A percentile compares a stretch with the other conserved stretches of the same genome.
Conservation (phyloP, 2,888 invertebrate genomes). For the Nowickia ferox region DNA sequence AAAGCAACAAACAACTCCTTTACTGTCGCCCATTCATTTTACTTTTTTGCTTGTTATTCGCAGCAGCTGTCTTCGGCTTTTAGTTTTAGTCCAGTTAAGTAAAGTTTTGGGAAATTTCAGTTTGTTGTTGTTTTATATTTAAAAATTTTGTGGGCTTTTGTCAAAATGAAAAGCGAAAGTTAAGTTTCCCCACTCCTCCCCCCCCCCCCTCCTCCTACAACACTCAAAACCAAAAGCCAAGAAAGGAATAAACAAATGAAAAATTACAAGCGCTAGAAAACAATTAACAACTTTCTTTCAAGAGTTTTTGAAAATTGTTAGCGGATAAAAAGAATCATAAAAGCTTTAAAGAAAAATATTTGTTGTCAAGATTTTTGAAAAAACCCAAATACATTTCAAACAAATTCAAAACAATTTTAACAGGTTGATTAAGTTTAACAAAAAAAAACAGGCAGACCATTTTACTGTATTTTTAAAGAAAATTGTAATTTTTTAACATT, state of each 20-base stretch:
- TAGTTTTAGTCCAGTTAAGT: not conserved
- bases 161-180: constrained; percentile 10
- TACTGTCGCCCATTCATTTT: not conserved
- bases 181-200: not conserved
- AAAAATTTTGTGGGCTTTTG: constrained; percentile 13
- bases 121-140: constrained; percentile 7
- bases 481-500: not conserved
- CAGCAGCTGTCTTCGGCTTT: constrained; percentile 10
- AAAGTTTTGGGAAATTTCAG: not conserved
- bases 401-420: not conserved
- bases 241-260: not conserved
- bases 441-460: not conserved
- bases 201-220: too few species aligned
- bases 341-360: not conserved
- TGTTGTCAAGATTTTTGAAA: not conserved
- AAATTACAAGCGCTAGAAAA: not conserved
- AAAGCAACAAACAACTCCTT: constrained; percentile 25
- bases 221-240: not conserved
- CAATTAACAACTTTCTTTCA: not conserved
- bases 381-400: not conserved
- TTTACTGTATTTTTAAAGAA: not conserved
- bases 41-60: not conserved
- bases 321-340: constrained; percentile 1
- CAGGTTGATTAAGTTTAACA: not conserved
- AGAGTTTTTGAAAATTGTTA: not conserved